Evolutionary conservation across 2,797 vertebrate species (phyloP), one percentile per base, ranked within the genome.

Genomic region (Poecile montanus): DNA sequence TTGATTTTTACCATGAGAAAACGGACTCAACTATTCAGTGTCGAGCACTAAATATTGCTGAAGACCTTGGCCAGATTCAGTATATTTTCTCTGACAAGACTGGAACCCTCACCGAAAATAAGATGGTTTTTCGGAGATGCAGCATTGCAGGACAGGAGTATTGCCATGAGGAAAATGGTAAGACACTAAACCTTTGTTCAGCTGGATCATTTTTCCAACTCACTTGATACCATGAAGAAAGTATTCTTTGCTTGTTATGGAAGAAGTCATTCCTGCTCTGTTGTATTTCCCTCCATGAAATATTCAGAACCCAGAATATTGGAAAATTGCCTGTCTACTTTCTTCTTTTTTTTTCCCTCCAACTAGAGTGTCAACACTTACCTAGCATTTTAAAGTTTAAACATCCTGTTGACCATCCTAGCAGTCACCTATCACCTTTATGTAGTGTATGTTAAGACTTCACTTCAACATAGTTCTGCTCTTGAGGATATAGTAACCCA

Each of bases 41-140:
- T 94, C 98, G 99, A 88, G 98, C 99, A 5, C 96, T 99, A 77
- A 99, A 99, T 96, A 99, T 99, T 91, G 98, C 99, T 0, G 99
- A 99, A 97, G 99, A 99, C 91, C 98, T 99, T 76, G 99, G 99
- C 18, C 99, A 99, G 97, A 98, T 99, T 88, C 98, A 99, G 85
- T 99, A 99, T 88, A 94, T 99, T 84, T 99, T 99, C 96, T 99
- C 99, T 5, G 99, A 99, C 96, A 99, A 99, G 96, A 99, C 99
- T 0, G 99, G 99, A 94, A 99, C 99, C 3, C 98, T 99, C 62
- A 99, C 99, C 1, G 99, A 99, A 96, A 99, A 99, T 96, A 99
- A 99, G 96, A 99, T 99, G 99, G 98, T 99, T 96, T 99, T 99
- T 94, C 97, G 98, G 45, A 98, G 99, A 47, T 99, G 99, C 96